phyloP scores from a whole-genome alignment of 2,113 vertebrate genomes.

The Tachysurus vachellii region DNA sequence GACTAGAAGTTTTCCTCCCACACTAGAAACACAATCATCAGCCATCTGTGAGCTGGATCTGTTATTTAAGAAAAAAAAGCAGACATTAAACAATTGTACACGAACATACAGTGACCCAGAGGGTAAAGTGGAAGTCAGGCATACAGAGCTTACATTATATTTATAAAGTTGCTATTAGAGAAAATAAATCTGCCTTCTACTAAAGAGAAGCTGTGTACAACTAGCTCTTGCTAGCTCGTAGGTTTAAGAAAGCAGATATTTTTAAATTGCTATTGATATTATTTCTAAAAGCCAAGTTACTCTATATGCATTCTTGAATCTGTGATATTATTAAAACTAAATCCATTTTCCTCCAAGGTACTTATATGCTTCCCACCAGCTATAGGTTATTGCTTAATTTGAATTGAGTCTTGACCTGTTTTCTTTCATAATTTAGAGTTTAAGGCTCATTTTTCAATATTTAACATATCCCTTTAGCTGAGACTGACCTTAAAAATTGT shows the following conservation, averaged over 20 bases:
- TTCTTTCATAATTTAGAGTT: too few relatives aligned
- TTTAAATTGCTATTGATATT: background rate
- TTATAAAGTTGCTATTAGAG: slow-evolving; percentile 1
- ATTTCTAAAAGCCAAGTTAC: background rate
- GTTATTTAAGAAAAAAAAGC: background rate
- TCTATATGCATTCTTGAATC: too few relatives aligned
- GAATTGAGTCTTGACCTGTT: background rate
- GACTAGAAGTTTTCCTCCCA: slow-evolving; percentile 4
- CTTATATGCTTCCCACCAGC: background rate
- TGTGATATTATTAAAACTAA: background rate
- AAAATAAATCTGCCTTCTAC: slow-evolving; percentile 15
- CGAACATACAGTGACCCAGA: background rate
- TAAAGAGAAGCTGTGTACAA: background rate
- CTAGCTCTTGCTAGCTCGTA: background rate
- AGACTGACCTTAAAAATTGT: background rate
- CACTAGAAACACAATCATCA: slow-evolving; percentile 14
- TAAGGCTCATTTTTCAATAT: background rate
- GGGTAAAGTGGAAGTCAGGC: slow-evolving; percentile 8
- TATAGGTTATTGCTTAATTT: background rate
- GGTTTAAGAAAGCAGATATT: background rate
- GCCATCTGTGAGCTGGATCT: slow-evolving; percentile 25
- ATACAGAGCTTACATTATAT: slow-evolving; percentile 11
- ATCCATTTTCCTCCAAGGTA: background rate
- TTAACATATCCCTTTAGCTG: background rate
- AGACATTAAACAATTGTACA: slow-evolving; percentile 8